Evolutionary conservation across 2,888 invertebrate species (phyloP), one percentile per base, ranked within the genome.

Genomic region (Mesochorus sp.): DNA sequence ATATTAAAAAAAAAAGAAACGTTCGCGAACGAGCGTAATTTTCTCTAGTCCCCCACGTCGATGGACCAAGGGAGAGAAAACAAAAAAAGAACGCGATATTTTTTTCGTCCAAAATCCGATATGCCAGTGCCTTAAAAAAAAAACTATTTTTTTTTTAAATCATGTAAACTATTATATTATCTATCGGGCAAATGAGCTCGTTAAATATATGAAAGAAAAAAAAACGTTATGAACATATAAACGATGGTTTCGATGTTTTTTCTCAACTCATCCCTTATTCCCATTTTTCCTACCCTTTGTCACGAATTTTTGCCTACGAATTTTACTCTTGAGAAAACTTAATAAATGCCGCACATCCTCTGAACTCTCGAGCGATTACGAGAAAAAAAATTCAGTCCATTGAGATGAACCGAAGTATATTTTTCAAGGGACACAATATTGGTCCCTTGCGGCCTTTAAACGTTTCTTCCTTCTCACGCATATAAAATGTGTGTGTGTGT

Each of bases 151-250:
- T n/a, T n/a, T n/a, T n/a, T n/a, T 39, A 51, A 73, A 76, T 74
- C 59, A 53, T 88, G 86, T 87, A 88, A 79, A 86, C 17, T 74
- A 78, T 83, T 57, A 81, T 83, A 81, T n/a, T n/a, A n/a, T n/a
- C n/a, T n/a, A n/a, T 79, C 49, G 79, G 70, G 82, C 78, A 80
- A 80, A 82, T 84, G 85, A 70, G 84, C 79, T 87, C 85, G 88
- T 89, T 89, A 87, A 89, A 88, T 89, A 88, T 87, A 89, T 87
- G 83, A 80, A 80, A 84, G 79, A n/a, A n/a, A n/a, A n/a, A n/a
- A n/a, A 82, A 86, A 77, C 80, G 85, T 87, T 87, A 87, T 80
- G 57, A 72, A 76, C 55, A 66, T 75, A 79, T 70, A 68, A 78
- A 72, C 39, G 26, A 66, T 14, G 39, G 34, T 59, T 8, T 39